Evolutionary conservation across 2,888 invertebrate genomes (phyloP).

Genomic region (Penaeus monodon): DNA sequence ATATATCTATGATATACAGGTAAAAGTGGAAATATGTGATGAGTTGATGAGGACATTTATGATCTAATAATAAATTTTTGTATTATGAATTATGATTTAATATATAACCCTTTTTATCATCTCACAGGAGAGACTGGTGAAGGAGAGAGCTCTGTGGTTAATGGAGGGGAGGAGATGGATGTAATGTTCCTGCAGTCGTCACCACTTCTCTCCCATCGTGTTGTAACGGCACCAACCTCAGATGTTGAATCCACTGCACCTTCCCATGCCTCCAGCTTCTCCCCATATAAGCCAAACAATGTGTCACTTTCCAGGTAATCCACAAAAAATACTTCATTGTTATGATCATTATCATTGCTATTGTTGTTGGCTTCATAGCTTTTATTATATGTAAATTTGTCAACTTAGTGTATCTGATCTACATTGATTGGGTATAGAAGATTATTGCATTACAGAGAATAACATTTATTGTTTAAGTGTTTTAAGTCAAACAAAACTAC

Average conservation of each 20-base stretch:
- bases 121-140: no score
- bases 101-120: no score
- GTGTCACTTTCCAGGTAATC: constrained; percentile 47
- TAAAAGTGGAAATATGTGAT: no score
- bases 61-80: no score
- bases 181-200: constrained; percentile 64
- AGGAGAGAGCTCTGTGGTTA: neutral
- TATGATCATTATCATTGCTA: neutral
- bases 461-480: no score
- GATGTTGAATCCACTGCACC: constrained; percentile 42
- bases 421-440: no score
- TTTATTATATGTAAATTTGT: no score
- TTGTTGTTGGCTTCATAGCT: neutral
- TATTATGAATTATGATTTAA: no score
- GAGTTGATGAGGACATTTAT: no score
- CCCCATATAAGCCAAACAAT: constrained; percentile 46
- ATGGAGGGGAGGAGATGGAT: constrained; percentile 46
- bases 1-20: no score
- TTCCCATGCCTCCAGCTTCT: constrained; percentile 43
- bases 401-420: no score
- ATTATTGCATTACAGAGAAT: no score
- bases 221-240: constrained; percentile 32
- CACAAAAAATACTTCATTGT: neutral
- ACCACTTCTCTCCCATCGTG: constrained; percentile 53
- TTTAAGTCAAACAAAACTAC: neutral